Percentiles rank a stretch among this genome's conserved stretches.
phyloP scores from a whole-genome alignment of 2,888 invertebrate species.

The Lochmaea capreae region DNA sequence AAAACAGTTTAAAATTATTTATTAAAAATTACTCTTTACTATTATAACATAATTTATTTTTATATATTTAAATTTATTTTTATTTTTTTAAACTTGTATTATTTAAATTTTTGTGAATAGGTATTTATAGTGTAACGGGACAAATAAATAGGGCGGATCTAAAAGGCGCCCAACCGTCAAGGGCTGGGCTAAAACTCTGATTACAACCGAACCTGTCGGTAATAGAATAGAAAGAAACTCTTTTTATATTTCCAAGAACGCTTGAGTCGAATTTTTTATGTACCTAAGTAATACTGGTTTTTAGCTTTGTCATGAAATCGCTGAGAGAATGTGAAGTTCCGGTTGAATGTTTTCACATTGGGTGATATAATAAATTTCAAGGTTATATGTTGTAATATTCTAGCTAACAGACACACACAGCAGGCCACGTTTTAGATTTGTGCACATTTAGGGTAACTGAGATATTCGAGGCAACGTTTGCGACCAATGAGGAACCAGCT shows the following conservation, averaged over 20 bases:
- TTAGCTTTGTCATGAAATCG: constrained; percentile 11
- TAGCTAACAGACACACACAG: constrained; percentile 39
- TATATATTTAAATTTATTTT: too few species aligned
- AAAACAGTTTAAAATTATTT: too few species aligned
- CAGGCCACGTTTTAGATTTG: constrained; percentile 50
- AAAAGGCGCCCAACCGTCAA: neutral
- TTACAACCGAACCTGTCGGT: neutral
- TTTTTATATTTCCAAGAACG: neutral
- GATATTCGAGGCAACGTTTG: constrained; percentile 46
- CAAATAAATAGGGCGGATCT: neutral
- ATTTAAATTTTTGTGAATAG: neutral
- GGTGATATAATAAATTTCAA: constrained; percentile 52
- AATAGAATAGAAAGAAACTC: neutral
- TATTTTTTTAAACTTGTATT: neutral
- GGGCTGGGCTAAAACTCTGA: constrained; percentile 10
- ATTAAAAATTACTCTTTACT: too few species aligned
- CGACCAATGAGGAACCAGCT: constrained; percentile 53
- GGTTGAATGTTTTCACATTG: constrained; percentile 51
- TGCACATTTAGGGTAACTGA: constrained; percentile 49
- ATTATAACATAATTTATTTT: too few species aligned
- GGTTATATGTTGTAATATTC: constrained; percentile 50
- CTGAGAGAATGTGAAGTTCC: constrained; percentile 22
- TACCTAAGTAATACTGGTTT: constrained; percentile 5
- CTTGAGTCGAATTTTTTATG: neutral
- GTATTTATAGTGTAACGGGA: neutral